phyloP scores from a whole-genome alignment of 2,797 vertebrate genomes.

The Sebastiscus albofasciatus region DNA sequence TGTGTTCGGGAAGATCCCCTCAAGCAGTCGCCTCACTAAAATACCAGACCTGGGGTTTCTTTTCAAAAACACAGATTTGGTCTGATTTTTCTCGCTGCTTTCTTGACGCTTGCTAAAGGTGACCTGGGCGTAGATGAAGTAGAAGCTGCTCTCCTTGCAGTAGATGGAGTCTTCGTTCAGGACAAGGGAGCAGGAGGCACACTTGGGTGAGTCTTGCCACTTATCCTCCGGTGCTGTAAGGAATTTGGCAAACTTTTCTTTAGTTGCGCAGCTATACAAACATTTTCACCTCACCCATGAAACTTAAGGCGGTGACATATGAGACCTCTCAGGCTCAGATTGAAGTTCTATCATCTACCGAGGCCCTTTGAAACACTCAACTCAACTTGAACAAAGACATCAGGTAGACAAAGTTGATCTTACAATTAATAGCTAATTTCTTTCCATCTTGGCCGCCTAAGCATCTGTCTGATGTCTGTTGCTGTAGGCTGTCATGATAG shows the following conservation, averaged over 20 bases:
- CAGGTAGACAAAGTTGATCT: constrained; percentile 9
- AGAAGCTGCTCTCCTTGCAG: not conserved
- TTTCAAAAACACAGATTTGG: constrained; percentile 35
- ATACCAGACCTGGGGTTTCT: fast-evolving
- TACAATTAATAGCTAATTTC: constrained; percentile 16
- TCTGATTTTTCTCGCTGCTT: fast-evolving
- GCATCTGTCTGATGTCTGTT: not conserved
- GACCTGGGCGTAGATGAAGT: constrained; percentile 71
- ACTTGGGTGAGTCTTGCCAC: not conserved
- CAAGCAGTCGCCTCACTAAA: fast-evolving
- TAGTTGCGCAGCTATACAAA: not conserved
- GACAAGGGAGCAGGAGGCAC: constrained; percentile 9
- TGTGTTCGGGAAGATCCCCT: not conserved
- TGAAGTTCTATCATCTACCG: not conserved
- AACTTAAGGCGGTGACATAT: not conserved
- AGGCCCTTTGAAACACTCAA: not conserved
- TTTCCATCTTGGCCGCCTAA: not conserved
- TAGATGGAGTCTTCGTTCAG: constrained; percentile 28
- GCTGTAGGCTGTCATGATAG: constrained; percentile 34
- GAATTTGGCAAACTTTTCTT: not conserved
- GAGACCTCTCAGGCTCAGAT: not conserved
- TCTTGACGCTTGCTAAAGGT: constrained; percentile 7
- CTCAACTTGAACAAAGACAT: not conserved
- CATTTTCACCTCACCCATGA: not conserved
- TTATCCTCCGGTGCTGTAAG: fast-evolving